These are phyloP conservation scores for Lanistes nyassanus DNA, from an alignment of 1,140 invertebrate genomes.

Conservation along the genomic window DNA sequence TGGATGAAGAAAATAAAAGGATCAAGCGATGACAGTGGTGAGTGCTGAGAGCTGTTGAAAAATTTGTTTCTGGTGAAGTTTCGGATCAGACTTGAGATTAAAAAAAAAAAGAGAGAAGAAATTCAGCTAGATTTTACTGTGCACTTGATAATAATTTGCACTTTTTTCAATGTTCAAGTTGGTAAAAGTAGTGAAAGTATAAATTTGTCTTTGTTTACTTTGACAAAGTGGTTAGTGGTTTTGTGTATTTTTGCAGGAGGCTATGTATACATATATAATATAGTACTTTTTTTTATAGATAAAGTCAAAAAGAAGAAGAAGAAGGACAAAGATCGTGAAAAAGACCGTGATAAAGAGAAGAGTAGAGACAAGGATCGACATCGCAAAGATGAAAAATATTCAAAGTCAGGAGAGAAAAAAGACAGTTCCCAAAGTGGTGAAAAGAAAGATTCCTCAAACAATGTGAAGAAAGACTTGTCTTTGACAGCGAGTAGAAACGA, in stretches of 20 bases:
- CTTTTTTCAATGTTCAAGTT: no score
- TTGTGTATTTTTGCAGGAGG: no score
- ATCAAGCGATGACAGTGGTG: slow-evolving; percentile 36
- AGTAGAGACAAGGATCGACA: slow-evolving; percentile 38
- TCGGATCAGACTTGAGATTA: neutral
- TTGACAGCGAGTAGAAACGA: slow-evolving; percentile 13
- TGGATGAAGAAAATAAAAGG: slow-evolving; percentile 77
- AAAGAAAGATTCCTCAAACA: slow-evolving; percentile 30
- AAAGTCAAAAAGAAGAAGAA: slow-evolving; percentile 44
- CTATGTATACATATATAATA: no score
- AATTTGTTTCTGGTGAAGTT: neutral
- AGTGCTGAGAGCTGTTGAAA: slow-evolving; percentile 6
- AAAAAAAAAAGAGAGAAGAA: slow-evolving; percentile 22
- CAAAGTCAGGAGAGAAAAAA: slow-evolving; percentile 27
- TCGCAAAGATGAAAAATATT: slow-evolving; percentile 68
- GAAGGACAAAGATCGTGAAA: slow-evolving; percentile 42
- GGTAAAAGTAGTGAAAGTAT: neutral
- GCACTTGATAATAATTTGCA: neutral
- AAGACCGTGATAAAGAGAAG: slow-evolving; percentile 73
- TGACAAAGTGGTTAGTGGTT: neutral
- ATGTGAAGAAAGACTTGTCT: slow-evolving; percentile 10
- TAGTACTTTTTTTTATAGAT: slow-evolving; percentile 43
- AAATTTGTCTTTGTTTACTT: neutral
- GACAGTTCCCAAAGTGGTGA: slow-evolving; percentile 7
- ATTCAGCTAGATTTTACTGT: neutral